Evolutionary conservation across 92 coral and sea anemone genomes (phyloP).

Genomic region (Parazoanthus atlanticus): DNA sequence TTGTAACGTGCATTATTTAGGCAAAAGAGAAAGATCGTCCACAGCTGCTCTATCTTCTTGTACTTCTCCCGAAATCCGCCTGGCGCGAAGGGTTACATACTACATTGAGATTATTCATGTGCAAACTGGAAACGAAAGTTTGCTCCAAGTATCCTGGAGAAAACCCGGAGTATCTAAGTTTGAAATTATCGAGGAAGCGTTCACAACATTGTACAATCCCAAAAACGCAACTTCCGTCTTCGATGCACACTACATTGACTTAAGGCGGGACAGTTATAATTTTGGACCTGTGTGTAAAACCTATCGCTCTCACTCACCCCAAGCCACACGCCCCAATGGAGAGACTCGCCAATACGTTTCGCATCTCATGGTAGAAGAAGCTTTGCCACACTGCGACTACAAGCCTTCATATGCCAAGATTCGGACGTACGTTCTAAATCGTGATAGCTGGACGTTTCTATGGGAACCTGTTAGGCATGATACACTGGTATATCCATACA

Average conservation of each 20-base stretch:
- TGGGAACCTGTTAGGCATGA: constrained; percentile 32
- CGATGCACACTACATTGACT: neutral
- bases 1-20: constrained; percentile 48
- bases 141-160: constrained; percentile 71
- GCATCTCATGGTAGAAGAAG: neutral
- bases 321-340: too few species aligned
- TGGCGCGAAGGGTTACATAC: constrained; percentile 50
- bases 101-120: constrained; percentile 68
- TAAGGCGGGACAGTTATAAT: neutral
- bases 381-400: constrained; percentile 27
- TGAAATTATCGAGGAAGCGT: constrained; percentile 34
- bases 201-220: constrained; percentile 1
- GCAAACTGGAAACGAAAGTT: constrained; percentile 36
- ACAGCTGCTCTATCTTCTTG: constrained; percentile 28
- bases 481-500: constrained; percentile 39
- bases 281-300: constrained; percentile 6
- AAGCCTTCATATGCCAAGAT: constrained; percentile 11
- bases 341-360: neutral
- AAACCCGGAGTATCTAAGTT: constrained; percentile 50
- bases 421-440: neutral
- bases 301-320: neutral
- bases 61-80: constrained; percentile 50
- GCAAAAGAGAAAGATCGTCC: neutral
- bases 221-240: neutral
- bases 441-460: neutral